Base-by-base conservation (phyloP, 1,140 invertebrate species). In the Drosophila equinoxialis region DNA sequence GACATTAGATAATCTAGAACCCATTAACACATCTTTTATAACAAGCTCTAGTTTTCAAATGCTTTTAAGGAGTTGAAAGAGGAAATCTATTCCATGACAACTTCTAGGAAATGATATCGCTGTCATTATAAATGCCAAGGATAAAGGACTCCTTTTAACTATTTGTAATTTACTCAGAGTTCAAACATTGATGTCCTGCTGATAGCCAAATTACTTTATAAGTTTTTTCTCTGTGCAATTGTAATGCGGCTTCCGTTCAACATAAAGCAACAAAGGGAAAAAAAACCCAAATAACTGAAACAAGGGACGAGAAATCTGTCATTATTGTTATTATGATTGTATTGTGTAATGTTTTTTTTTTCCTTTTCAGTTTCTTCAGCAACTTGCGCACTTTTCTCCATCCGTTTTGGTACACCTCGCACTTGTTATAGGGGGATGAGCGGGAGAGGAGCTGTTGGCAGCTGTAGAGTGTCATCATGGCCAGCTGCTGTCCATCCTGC, bases 241-340 rank as follows among this genome's bases (percentile, higher is more conserved):
- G 71, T 48, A 59, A 48, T 65, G 79, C 33, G 62, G 73, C 54
- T 78, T 65, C 67, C 65, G 60, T 26, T 61, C 63, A 60, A 82
- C 80, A 80, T 82, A 75, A 78, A 78, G 80, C 75, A 61, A 54
- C 67, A 68, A 17, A 17, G 68, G 69, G 63, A 73, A 45, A 60
- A 39, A 11, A 30, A 30, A 5, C 30, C 30, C 51, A 30, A 60
- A 41, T 65, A 65, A 64, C 54, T 54, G 51, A 68, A 67, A 30
- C 37, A 26, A 30, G 26, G 42, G 69, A 54, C 59, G 78, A 85
- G 68, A 85, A 77, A 84, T 84, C 81, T 81, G 77, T 85, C 81
- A 74, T 77, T 72, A 71, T 77, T 77, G 55, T 72, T 77, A 65
- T 72, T 79, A 61, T 85, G 79, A 82, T 86, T 86, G 82, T 73